Conservation (phyloP, 2,113 vertebrate species). For the Dunckerocampus dactyliophorus region DNA sequence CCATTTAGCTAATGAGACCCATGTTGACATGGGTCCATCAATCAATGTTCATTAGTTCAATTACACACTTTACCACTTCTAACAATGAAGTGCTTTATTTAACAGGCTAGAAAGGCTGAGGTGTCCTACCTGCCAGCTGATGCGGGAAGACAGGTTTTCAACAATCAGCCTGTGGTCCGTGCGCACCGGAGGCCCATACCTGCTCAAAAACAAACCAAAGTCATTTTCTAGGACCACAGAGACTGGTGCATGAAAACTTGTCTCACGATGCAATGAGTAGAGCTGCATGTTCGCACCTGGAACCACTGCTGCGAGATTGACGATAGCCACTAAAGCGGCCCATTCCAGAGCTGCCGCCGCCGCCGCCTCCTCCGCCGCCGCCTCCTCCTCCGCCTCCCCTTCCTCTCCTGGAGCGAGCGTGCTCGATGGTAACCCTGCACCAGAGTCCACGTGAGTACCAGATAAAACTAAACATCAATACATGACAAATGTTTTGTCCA, state of each 20-base stretch:
- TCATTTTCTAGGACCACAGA: too few relatives aligned
- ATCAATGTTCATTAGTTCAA: slow-evolving; percentile 27
- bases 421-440: slow-evolving; percentile 84
- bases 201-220: slow-evolving; percentile 17
- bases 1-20: slow-evolving; percentile 21
- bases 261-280: too few relatives aligned
- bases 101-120: not conserved
- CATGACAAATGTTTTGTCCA: not conserved
- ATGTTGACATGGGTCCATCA: slow-evolving; percentile 20
- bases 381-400: slow-evolving; percentile 50
- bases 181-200: slow-evolving; percentile 85
- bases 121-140: slow-evolving; percentile 88
- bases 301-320: slow-evolving; percentile 79
- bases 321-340: slow-evolving; percentile 81
- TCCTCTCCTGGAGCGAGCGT: slow-evolving; percentile 79
- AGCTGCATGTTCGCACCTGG: slow-evolving; percentile 66
- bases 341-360: slow-evolving; percentile 31
- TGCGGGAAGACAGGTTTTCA: slow-evolving; percentile 86
- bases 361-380: not conserved
- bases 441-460: not conserved
- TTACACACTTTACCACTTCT: not conserved
- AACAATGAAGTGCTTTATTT: not conserved
- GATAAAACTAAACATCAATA: not conserved
- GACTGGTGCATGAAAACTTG: too few relatives aligned
- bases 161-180: slow-evolving; percentile 89